Evolutionary conservation across 2,888 invertebrate genomes (phyloP).

Genomic region (Sphinx pinastri): DNA sequence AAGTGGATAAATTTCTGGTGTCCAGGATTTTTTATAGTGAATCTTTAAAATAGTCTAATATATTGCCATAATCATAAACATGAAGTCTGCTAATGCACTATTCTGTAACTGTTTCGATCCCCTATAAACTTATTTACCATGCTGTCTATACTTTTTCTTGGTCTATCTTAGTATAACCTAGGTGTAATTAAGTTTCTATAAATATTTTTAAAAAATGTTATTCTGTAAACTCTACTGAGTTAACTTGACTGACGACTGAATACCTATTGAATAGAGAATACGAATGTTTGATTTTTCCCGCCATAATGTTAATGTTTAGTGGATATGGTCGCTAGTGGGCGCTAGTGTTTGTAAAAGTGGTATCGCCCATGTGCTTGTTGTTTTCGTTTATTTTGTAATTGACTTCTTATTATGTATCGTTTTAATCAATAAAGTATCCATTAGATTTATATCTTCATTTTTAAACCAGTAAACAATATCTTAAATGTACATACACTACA

Average conservation of each 20-base stretch:
- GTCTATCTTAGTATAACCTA: no score
- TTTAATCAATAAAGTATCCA: constrained; percentile 63
- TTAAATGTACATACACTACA: constrained; percentile 48
- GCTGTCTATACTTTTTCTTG: constrained; percentile 27
- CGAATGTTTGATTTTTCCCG: constrained; percentile 50
- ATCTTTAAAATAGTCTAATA: no score
- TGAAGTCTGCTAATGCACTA: no score
- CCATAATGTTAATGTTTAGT: constrained; percentile 41
- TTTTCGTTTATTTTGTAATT: constrained; percentile 45
- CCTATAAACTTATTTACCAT: constrained; percentile 32
- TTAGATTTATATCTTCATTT: constrained; percentile 54
- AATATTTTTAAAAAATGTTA: no score
- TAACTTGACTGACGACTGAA: background rate
- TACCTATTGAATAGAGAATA: background rate
- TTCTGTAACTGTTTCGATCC: background rate
- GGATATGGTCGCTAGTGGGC: constrained; percentile 54
- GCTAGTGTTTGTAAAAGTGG: constrained; percentile 61
- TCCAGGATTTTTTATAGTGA: no score
- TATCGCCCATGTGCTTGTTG: constrained; percentile 70
- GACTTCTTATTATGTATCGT: constrained; percentile 48
- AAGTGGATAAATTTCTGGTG: background rate
- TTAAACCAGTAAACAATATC: constrained; percentile 39
- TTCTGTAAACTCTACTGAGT: background rate
- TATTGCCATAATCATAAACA: no score
- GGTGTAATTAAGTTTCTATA: no score